These are phyloP conservation scores for Exaiptasia diaphana DNA, from an alignment of 64 coral and sea anemone genomes.

Conservation along the genomic window DNA sequence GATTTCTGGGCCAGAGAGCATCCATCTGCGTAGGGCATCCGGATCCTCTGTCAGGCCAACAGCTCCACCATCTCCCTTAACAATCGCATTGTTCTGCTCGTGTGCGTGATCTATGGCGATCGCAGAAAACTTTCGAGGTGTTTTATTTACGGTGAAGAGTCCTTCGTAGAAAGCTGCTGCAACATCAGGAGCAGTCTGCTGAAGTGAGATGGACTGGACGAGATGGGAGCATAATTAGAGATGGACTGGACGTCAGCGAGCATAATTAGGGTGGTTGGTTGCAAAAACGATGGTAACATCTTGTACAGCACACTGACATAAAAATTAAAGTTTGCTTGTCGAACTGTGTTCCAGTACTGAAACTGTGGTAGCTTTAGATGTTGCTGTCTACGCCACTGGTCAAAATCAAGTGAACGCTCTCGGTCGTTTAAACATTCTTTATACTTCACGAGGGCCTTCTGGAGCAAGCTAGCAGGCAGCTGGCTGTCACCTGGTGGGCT, in stretches of 20 bases:
- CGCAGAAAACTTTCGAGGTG: background rate
- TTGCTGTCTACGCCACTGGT: constrained; percentile 3
- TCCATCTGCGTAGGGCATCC: constrained; percentile 5
- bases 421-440: background rate
- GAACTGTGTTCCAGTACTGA: constrained; percentile 11
- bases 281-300: constrained; percentile 36
- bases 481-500: constrained; percentile 31
- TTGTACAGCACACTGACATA: constrained; percentile 4
- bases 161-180: background rate
- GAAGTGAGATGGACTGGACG: no score
- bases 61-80: constrained; percentile 17
- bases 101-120: no score
- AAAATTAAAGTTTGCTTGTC: background rate
- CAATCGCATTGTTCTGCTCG: no score
- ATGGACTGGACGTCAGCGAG: constrained; percentile 7
- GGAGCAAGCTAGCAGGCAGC: background rate
- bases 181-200: background rate
- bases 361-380: background rate
- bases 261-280: background rate
- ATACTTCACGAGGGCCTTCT: background rate
- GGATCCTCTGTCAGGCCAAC: no score
- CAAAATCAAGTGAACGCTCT: background rate
- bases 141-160: background rate
- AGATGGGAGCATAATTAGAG: background rate
- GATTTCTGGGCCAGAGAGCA: no score